Evolutionary conservation across 2,797 vertebrate species (phyloP), one percentile per base, ranked within the genome.

Genomic region (Typhlichthys subterraneus): DNA sequence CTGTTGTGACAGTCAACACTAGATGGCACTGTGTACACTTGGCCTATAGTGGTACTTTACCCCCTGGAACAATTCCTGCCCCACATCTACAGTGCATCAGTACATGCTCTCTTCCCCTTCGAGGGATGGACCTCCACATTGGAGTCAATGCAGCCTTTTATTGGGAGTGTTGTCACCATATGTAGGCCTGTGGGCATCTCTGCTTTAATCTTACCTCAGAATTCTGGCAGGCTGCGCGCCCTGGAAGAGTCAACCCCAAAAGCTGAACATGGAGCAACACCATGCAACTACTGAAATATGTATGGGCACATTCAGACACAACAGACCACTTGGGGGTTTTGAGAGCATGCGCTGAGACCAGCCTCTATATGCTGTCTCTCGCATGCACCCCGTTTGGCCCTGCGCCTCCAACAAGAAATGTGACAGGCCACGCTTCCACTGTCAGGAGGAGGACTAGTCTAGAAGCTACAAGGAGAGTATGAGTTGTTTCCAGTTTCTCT

Each of bases 161-260:
- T 83, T 77, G 84, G 77, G 63, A 61, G 73, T 69, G 77, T 67
- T 84, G 80, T 80, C 86, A 88, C 87, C 81, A 74, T 8, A 69
- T 83, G 86, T 69, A 71, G 80, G 73, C 79, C 82, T 69, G 59
- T 54, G 11, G 82, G 76, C 48, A 5, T 73, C 75, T 82, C 80
- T 79, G 76, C 75, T 89, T 89, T 84, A 85, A 83, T 88, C 84
- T 83, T 65, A 76, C 73, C 73, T 85, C 70, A 65, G 78, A 72
- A 86, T 81, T 9, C 38, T 42, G 5, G 38, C 38, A 42, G 38
- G 38, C 38, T 9, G 7, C 9, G 38, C 1, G 38, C 7, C 38
- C 38, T 42, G 7, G 38, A 53, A 67, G 72, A 77, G 87, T 86
- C 86, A 85, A 70, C 23, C 68, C 75, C 17, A 63, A 59, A 73